Percentiles rank a stretch among this genome's conserved stretches.
phyloP scores from a whole-genome alignment of 1,140 invertebrate species.

The Schlechtendalia chinensis region DNA sequence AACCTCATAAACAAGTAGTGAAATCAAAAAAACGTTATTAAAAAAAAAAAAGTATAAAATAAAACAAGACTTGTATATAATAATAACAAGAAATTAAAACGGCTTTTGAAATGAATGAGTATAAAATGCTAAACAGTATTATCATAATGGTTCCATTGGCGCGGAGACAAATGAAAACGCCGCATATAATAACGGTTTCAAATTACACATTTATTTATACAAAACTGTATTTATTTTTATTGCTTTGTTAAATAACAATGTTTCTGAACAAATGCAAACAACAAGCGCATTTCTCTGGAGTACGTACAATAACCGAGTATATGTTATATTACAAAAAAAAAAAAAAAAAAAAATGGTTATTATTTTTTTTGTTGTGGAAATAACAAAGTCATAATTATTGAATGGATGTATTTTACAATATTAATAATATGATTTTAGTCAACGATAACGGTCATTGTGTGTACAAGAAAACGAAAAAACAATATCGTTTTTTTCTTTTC shows the following conservation, averaged over 20 bases:
- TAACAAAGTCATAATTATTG: background rate
- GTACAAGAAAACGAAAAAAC: too few relatives aligned
- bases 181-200: background rate
- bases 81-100: too few relatives aligned
- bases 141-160: too few relatives aligned
- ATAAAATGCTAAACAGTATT: too few relatives aligned
- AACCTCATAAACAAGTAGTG: too few relatives aligned
- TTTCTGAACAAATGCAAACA: background rate
- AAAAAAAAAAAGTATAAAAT: too few relatives aligned
- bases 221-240: background rate
- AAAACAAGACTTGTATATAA: too few relatives aligned
- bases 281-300: background rate
- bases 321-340: background rate
- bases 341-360: background rate
- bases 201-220: conserved; percentile 23
- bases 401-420: background rate
- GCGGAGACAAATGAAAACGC: too few relatives aligned
- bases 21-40: too few relatives aligned
- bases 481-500: too few relatives aligned
- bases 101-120: too few relatives aligned
- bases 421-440: conserved; percentile 3
- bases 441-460: too few relatives aligned
- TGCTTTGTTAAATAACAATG: background rate
- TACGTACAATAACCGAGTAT: background rate
- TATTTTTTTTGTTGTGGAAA: background rate